Evolutionary conservation across 2,888 invertebrate genomes (phyloP).

Genomic region (Caenorhabditis afra): DNA sequence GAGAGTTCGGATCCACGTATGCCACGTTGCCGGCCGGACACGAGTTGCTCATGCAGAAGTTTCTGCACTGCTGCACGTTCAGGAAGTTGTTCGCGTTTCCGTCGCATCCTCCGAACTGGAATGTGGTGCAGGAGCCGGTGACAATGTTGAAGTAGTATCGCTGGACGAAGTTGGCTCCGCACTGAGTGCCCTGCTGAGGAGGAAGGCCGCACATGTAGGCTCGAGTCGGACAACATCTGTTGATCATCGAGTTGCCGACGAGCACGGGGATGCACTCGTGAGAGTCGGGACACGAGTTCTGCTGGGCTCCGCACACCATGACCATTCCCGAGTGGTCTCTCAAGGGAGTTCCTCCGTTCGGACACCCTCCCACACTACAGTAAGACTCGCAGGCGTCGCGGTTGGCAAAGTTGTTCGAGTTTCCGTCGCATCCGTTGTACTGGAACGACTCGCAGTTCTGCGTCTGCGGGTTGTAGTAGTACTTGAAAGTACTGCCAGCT

Average conservation of each 20-base stretch:
- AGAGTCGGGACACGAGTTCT: constrained; percentile 63
- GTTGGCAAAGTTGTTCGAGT: constrained; percentile 74
- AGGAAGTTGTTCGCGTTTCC: constrained; percentile 75
- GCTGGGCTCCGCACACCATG: constrained; percentile 63
- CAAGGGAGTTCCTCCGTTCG: constrained; percentile 71
- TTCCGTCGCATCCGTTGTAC: constrained; percentile 69
- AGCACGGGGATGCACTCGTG: constrained; percentile 72
- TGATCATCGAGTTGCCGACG: constrained; percentile 64
- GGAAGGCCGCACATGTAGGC: constrained; percentile 73
- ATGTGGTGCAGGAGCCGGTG: constrained; percentile 73
- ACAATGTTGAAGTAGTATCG: constrained; percentile 78
- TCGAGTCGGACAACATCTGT: constrained; percentile 72
- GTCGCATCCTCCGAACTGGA: constrained; percentile 76
- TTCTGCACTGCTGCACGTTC: constrained; percentile 71
- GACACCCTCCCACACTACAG: constrained; percentile 75
- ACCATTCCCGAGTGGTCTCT: constrained; percentile 68
- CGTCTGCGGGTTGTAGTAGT: constrained; percentile 71
- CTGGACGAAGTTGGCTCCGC: constrained; percentile 58
- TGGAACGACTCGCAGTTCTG: constrained; percentile 70
- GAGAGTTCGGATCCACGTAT: constrained; percentile 73
- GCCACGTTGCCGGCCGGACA: constrained; percentile 73
- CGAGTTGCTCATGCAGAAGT: constrained; percentile 70
- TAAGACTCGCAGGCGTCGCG: constrained; percentile 70
- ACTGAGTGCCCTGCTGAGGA: constrained; percentile 70
- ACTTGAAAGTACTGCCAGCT: constrained; percentile 71